Evolutionary conservation across 2,113 vertebrate genomes (phyloP), one percentile per base, ranked within the genome.

Genomic region (Eleginops maclovinus): DNA sequence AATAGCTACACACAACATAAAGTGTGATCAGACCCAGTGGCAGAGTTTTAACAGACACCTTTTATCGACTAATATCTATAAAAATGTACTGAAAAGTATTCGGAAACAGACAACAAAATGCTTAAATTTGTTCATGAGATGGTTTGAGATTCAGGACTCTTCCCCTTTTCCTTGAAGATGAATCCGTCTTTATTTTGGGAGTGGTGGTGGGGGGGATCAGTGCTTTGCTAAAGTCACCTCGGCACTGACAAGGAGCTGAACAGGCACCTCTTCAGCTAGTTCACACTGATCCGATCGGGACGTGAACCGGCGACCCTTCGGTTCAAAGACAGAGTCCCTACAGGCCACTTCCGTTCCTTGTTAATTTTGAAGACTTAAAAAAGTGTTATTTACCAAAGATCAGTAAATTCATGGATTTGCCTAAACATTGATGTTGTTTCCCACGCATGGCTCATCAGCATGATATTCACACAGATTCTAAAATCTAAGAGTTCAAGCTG

Each of bases 1-100:
- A 62, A 82, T 65, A 67, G 61, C 61, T 61, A 41, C 62, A 72
- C 80, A 21, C 82, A 53, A 75, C 80, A 66, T 72, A 75, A 77
- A 66, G 77, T 70, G 43, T 82, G 75, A 86, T 87, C 83, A 71
- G 63, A 46, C 78, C 70, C 70, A 75, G 75, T 41, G 36, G 86
- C 60, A 63, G 60, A 4, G 17, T 72, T 76, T 79, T 44, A 22
- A 28, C 63, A 16, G 53, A 58, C 36, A 54, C 49, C 43, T 49
- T 26, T 82, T 47, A 66, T 62, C 60, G 26, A 41, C 73, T 78
- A 72, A 77, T 24, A 81, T 62, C 49, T 44, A 51, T 44, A 74
- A 75, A 76, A 9, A 44, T 15, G 55, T 14, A 54, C 59, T 19
- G 6, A 67, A 53, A 55, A 14, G 69, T 67, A 15, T 16, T 75